Evolutionary conservation across 1,140 invertebrate species (phyloP).

Genomic region (Manduca sexta): DNA sequence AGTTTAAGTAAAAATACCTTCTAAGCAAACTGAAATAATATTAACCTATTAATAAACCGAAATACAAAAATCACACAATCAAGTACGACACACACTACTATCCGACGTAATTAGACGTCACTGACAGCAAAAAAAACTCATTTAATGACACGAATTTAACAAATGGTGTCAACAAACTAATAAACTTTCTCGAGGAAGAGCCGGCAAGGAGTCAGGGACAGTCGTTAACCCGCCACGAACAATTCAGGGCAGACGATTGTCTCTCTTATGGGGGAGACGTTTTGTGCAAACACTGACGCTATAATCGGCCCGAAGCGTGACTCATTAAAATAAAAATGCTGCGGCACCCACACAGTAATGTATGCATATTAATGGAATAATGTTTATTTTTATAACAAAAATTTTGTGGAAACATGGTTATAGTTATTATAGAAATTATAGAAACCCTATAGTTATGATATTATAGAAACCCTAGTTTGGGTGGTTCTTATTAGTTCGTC

Average conservation of each 20-base stretch:
- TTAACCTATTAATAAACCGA: too few species aligned
- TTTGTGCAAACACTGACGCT: conserved; percentile 22
- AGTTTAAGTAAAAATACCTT: too few species aligned
- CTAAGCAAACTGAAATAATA: too few species aligned
- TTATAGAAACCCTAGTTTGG: too few species aligned
- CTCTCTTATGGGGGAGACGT: conserved; percentile 21
- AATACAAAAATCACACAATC: neutral
- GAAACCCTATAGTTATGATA: too few species aligned
- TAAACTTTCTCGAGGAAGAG: conserved; percentile 18
- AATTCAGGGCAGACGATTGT: conserved; percentile 46
- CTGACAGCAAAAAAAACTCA: neutral
- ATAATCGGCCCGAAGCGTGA: conserved; percentile 11
- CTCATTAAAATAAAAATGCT: conserved; percentile 9
- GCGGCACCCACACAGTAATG: too few species aligned
- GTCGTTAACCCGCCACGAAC: conserved; percentile 47
- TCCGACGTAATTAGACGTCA: neutral
- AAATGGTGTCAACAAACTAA: conserved; percentile 10
- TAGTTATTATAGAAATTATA: too few species aligned
- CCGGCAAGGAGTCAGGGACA: conserved; percentile 37
- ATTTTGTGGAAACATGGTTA: too few species aligned
- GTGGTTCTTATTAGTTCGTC: too few species aligned
- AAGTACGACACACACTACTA: neutral
- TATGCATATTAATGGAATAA: too few species aligned
- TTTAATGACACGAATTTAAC: neutral
- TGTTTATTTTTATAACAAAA: too few species aligned